These are phyloP conservation scores for Sycophila texana DNA, from an alignment of 2,888 invertebrate genomes.

Conservation along the genomic window DNA sequence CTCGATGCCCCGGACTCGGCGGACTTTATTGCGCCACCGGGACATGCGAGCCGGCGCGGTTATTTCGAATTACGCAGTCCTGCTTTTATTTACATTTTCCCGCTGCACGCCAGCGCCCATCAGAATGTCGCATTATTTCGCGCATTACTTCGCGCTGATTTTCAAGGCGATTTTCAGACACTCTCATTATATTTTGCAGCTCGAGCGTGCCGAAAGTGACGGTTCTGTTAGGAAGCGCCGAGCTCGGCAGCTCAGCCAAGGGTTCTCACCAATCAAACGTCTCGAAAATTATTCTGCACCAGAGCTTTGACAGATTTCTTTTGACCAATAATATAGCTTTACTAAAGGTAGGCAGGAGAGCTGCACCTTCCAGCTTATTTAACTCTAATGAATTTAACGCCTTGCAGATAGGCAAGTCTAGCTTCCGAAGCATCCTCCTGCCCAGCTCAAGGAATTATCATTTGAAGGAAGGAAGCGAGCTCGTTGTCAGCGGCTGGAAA, in stretches of 20 bases:
- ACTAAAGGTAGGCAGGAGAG: constrained; percentile 61
- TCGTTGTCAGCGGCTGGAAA: constrained; percentile 62
- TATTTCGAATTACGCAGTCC: background rate
- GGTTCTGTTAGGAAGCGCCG: constrained; percentile 11
- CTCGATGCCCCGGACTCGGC: background rate
- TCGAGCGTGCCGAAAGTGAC: constrained; percentile 26
- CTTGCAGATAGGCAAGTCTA: constrained; percentile 14
- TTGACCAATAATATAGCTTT: constrained; percentile 65
- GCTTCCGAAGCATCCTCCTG: constrained; percentile 35
- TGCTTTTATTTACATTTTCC: background rate
- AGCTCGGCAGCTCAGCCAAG: background rate
- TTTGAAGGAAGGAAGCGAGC: constrained; percentile 54
- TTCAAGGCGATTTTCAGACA: too few relatives aligned
- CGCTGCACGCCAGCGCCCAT: too few relatives aligned
- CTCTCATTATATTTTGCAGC: constrained; percentile 24
- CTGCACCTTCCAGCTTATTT: background rate
- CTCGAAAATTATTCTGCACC: constrained; percentile 61
- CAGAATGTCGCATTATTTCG: too few relatives aligned
- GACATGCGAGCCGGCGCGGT: background rate
- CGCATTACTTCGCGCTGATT: too few relatives aligned
- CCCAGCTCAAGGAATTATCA: constrained; percentile 56
- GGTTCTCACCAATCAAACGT: constrained; percentile 50
- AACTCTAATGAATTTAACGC: background rate
- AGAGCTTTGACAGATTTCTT: constrained; percentile 60
- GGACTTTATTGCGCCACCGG: constrained; percentile 15